These are phyloP conservation scores for Pitangus sulphuratus DNA, from an alignment of 2,797 vertebrate genomes.

Conservation along the genomic window DNA sequence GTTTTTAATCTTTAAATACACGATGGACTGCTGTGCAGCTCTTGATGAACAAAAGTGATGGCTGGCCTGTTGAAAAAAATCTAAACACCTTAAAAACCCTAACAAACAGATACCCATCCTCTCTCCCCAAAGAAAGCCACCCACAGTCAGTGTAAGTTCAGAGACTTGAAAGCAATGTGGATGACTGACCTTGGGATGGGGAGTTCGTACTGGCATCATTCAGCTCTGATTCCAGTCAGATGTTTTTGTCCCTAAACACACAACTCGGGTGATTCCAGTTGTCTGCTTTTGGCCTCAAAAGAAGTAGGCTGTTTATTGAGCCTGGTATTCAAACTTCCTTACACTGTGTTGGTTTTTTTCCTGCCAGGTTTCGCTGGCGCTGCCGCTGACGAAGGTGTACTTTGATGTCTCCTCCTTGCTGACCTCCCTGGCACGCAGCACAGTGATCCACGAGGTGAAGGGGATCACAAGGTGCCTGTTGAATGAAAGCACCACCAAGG, in stretches of 20 bases:
- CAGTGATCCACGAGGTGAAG: constrained; percentile 86
- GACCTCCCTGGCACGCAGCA: constrained; percentile 78
- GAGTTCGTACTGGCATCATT: background rate
- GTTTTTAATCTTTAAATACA: background rate
- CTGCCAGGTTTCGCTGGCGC: constrained; percentile 82
- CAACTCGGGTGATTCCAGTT: background rate
- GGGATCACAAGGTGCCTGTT: constrained; percentile 92
- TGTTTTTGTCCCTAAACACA: background rate
- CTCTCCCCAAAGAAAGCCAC: background rate
- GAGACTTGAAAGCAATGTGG: background rate
- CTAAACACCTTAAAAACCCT: background rate
- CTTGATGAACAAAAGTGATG: background rate
- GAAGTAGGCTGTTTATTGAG: background rate
- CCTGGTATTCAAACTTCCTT: background rate
- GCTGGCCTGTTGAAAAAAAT: background rate
- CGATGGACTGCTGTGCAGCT: background rate
- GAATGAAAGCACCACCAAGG: constrained; percentile 78
- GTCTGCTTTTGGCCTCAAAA: background rate
- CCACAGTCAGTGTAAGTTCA: background rate
- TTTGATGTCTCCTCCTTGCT: constrained; percentile 91
- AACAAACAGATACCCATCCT: background rate
- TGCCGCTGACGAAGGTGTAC: constrained; percentile 88
- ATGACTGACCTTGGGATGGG: background rate
- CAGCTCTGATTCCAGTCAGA: background rate
- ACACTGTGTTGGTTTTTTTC: background rate